Percentiles rank a stretch among this genome's conserved stretches.
phyloP scores from a whole-genome alignment of 2,797 vertebrate genomes.

The Threskiornis aethiopicus region DNA sequence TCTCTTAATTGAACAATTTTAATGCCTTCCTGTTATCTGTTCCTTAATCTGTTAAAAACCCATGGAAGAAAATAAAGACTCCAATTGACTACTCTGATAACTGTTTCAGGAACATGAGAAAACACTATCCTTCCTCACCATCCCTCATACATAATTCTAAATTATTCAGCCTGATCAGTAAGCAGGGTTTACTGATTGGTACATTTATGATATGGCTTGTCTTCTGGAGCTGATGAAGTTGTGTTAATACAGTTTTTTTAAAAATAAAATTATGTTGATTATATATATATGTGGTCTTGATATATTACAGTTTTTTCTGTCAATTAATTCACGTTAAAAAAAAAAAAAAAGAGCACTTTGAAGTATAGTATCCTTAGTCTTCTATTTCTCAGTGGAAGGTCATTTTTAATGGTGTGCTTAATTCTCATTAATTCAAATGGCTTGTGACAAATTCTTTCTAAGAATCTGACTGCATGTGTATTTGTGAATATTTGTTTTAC shows the following conservation, averaged over 20 bases:
- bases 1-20: conserved; percentile 43
- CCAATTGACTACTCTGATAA: not conserved
- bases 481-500: not conserved
- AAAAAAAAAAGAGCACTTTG: rapidly evolving
- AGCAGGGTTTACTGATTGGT: not conserved
- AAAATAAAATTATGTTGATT: not conserved
- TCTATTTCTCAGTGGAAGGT: not conserved
- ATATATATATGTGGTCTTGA: not conserved
- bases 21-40: not conserved
- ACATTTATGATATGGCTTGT: not conserved
- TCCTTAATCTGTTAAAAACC: not conserved
- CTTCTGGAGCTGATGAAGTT: not conserved
- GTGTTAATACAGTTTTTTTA: not conserved
- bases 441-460: not conserved
- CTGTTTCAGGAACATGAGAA: not conserved
- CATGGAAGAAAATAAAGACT: not conserved
- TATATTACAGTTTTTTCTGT: not conserved
- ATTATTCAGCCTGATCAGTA: not conserved
- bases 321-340: not conserved
- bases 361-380: not conserved
- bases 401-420: not conserved
- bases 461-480: not conserved
- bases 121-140: conserved; percentile 9
- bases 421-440: not conserved
- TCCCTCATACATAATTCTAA: not conserved